Percentiles rank a stretch among this genome's conserved stretches.
Evolutionary conservation across 2,888 invertebrate genomes (phyloP).

Genomic region (Ctena decussata): DNA sequence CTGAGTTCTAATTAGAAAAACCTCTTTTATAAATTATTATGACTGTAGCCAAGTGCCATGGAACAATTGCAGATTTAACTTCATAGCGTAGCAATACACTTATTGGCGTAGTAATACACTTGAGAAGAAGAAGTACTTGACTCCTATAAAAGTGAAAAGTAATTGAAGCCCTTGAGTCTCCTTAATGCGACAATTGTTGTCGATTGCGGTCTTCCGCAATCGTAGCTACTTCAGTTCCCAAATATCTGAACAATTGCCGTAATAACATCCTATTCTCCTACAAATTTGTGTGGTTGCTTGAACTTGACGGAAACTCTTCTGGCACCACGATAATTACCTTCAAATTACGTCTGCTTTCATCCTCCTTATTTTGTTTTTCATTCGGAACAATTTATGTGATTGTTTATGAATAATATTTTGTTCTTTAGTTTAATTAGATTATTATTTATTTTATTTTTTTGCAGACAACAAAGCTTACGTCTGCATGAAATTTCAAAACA

Average conservation of each 20-base stretch:
- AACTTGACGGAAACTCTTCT: background rate
- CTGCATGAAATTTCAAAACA: no score
- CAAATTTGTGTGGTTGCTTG: background rate
- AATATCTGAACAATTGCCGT: constrained; percentile 1
- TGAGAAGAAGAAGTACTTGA: constrained; percentile 3
- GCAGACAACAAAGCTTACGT: no score
- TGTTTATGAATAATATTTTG: background rate
- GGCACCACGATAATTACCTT: background rate
- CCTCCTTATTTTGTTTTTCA: background rate
- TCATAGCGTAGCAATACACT: constrained; percentile 5
- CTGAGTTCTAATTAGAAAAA: background rate
- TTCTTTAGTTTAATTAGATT: background rate
- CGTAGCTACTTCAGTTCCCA: background rate
- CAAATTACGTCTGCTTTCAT: background rate
- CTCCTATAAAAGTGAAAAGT: constrained; percentile 10
- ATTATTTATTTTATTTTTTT: no score
- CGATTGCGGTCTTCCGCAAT: constrained; percentile 2
- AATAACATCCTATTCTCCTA: constrained; percentile 14
- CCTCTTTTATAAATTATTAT: constrained; percentile 10
- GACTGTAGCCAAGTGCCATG: background rate
- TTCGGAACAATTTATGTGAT: background rate
- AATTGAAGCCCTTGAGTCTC: background rate
- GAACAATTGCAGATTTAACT: background rate
- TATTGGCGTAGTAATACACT: constrained; percentile 9
- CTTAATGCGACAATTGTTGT: constrained; percentile 8